Evolutionary conservation across 2,888 invertebrate species (phyloP), one percentile per base, ranked within the genome.

Genomic region (Endotricha flammealis): DNA sequence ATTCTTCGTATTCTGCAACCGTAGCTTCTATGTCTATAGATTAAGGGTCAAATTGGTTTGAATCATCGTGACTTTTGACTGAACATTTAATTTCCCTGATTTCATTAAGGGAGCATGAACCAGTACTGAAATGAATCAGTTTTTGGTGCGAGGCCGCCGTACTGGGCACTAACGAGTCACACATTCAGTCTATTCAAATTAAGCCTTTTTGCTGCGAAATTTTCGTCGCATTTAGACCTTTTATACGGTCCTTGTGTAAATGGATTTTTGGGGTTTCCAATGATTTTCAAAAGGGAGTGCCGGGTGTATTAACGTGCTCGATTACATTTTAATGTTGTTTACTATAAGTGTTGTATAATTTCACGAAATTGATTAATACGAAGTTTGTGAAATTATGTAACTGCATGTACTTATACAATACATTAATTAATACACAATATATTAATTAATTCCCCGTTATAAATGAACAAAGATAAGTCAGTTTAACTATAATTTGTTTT

Each of bases 101-200:
- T 70, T 68, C 60, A 69, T 72, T 72, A 66, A 63, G 52, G 50
- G 50, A 53, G 64, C 57, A 48, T 41, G 54, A 50, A 41, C 50
- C 20, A n/a, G 20, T 20, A n/a, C 20, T 35, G 43, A 52, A 46
- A 43, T 59, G 52, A 53, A 47, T 52, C 52, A 44, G 49, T 51
- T 48, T 53, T 46, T 20, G 45, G 42, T 43, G 32, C 24, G 37
- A 47, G 39, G 36, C 41, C 41, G 42, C 37, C 39, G 36, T 54
- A 38, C 45, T 46, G 44, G 44, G 44, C 47, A 52, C 61, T 68
- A 68, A 68, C 62, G 66, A 68, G 62, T 53, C 52, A 52, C 57
- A 64, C 64, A 72, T 75, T 75, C 68, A 72, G 54, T 57, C 59
- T 53, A 68, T 70, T 68, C 57, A 67, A 75, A 71, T 70, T 65